Base-by-base conservation (phyloP, 2,113 vertebrate genomes). In the Erpornis zantholeuca region DNA sequence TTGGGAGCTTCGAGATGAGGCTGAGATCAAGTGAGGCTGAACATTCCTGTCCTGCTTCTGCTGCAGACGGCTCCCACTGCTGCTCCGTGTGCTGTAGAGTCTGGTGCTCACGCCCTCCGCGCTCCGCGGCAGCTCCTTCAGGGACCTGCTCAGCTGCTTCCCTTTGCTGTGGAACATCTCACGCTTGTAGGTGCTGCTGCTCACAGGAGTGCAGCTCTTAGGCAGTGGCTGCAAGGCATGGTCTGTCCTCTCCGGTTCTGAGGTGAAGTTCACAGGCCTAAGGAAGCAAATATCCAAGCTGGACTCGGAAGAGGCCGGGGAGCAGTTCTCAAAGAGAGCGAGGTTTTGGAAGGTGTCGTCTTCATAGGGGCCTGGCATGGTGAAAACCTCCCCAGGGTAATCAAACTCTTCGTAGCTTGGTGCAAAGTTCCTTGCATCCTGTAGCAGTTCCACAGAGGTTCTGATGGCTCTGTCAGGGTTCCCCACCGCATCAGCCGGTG, bases 231-330 rank as follows among this genome's bases (percentile, higher is more conserved):
- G 98, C 52, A 98, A 92, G 63, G 98, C 97, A 88, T 96, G 98
- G 33, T 98, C 98, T 25, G 98, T 98, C 56, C 98, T 97, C 63
- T 98, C 98, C 7, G 98, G 98, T 69, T 98, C 98, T n/a, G 97
- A 95, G 6, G 98, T 98, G 95, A 98, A 99, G 88, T 97, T 98
- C 88, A 98, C 98, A 6, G 99, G 98, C 90, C 98, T 98, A 53
- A 99, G 98, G 65, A 99, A 99, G 90, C 99, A 99, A 61, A 99
- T 99, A 96, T 99, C 99, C 53, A 99, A 98, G 95, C 99, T 99
- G 92, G 99, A 99, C 84, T 99, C 99, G 0, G 99, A 99, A 12
- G 99, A 99, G 14, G 98, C 99, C 1, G 98, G 98, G 76, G 99
- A 99, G 96, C 99, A 99, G 92, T 95, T 98, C 94, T 99, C 99